A percentile compares a stretch with the other conserved stretches of the same genome.
Evolutionary conservation across 1,140 invertebrate genomes (phyloP).

Genomic region (Rhopalosiphum maidis): DNA sequence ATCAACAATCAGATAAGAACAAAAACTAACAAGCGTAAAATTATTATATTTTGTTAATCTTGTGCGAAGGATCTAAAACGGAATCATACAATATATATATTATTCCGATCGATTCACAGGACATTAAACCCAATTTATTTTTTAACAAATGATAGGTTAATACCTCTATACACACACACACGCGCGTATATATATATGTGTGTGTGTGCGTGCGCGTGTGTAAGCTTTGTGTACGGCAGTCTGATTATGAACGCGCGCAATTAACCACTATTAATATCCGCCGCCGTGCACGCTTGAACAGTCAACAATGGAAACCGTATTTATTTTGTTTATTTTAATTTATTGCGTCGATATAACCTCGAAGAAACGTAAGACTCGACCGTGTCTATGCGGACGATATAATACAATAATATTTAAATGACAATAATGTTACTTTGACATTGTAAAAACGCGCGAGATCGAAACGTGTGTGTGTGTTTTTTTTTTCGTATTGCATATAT

Average conservation of each 20-base stretch:
- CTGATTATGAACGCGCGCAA: neutral
- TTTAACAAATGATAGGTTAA: constrained; percentile 30
- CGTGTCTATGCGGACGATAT: neutral
- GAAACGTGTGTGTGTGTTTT: neutral
- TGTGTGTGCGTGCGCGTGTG: too few species aligned
- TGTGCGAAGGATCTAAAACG: constrained; percentile 16
- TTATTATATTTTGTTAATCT: constrained; percentile 38
- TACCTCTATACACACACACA: neutral
- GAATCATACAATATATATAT: constrained; percentile 12
- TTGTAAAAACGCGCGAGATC: constrained; percentile 11
- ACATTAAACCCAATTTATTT: constrained; percentile 53
- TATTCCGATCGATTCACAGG: constrained; percentile 29
- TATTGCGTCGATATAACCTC: neutral
- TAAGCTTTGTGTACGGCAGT: too few species aligned
- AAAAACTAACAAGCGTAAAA: constrained; percentile 56
- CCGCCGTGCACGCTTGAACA: constrained; percentile 9
- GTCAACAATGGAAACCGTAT: constrained; percentile 29
- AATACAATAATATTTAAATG: neutral
- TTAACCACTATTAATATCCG: constrained; percentile 48
- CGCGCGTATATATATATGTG: too few species aligned
- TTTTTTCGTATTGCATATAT: neutral
- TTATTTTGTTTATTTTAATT: neutral
- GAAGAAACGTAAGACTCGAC: neutral
- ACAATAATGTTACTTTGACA: neutral
- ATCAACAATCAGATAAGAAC: constrained; percentile 34